These are phyloP conservation scores for Liasis olivaceus DNA, from an alignment of 2,797 vertebrate species.

Conservation along the genomic window DNA sequence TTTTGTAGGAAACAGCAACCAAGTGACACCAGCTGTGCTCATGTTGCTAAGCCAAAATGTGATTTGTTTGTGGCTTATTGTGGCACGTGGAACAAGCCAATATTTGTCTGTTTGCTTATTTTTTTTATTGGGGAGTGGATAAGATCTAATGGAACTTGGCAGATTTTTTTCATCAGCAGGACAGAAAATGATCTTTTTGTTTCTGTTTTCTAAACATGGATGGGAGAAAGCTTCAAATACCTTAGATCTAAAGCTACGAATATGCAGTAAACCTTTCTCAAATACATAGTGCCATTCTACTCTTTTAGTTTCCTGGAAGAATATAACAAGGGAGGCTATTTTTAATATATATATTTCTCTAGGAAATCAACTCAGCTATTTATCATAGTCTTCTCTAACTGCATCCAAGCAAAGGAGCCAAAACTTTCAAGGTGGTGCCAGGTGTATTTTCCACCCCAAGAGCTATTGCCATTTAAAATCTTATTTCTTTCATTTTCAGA, in stretches of 20 bases:
- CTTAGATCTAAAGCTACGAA: background rate
- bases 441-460: conserved; percentile 55
- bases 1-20: background rate
- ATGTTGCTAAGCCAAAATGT: background rate
- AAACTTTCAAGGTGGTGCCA: conserved; percentile 43
- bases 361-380: conserved; percentile 37
- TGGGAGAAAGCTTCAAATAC: background rate
- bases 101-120: background rate
- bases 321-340: background rate
- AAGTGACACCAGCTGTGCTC: background rate
- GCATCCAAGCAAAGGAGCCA: conserved; percentile 27
- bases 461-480: conserved; percentile 46
- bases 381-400: conserved; percentile 13
- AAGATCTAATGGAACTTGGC: background rate
- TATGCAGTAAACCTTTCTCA: background rate
- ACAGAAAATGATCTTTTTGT: background rate
- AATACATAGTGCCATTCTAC: background rate
- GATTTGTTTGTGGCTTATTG: background rate
- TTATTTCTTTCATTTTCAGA: conserved; percentile 60
- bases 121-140: background rate
- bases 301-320: background rate
- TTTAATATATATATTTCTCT: conserved; percentile 14
- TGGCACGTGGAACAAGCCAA: background rate
- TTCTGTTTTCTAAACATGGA: background rate
- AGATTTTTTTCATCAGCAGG: background rate